A percentile compares a stretch with the other conserved stretches of the same genome.
These are phyloP conservation scores for Laticauda laticaudata DNA, from an alignment of 2,113 vertebrate species.

Conservation along the genomic window DNA sequence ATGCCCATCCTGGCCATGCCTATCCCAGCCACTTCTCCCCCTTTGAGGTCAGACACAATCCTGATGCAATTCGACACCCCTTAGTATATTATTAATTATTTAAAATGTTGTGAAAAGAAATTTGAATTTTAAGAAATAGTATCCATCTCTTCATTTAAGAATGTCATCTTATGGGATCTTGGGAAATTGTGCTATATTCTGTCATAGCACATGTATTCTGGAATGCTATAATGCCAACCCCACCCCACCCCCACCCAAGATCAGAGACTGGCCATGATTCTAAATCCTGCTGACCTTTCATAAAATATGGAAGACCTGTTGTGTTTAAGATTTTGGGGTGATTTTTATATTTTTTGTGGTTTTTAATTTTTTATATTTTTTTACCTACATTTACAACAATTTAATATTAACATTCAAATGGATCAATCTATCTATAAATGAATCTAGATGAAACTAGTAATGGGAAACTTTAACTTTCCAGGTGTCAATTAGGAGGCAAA, in stretches of 20 bases:
- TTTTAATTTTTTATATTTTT: background rate
- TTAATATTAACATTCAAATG: background rate
- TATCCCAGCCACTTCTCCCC: too few species aligned
- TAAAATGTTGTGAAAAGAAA: slow-evolving; percentile 1
- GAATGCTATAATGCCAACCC: background rate
- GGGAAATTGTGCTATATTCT: background rate
- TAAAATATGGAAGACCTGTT: background rate
- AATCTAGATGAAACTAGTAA: too few species aligned
- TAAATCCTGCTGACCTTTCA: background rate
- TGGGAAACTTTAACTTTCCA: too few species aligned
- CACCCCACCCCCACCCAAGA: background rate
- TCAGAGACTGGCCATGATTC: background rate
- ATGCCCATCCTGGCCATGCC: too few species aligned
- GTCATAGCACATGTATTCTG: background rate
- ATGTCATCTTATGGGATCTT: background rate
- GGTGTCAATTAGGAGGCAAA: too few species aligned
- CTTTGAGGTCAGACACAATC: too few species aligned
- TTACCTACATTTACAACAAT: background rate
- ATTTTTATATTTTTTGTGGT: background rate
- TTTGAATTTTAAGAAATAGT: background rate
- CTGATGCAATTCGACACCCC: too few species aligned
- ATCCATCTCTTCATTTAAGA: background rate
- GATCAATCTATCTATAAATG: background rate
- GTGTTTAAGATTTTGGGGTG: background rate
- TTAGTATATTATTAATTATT: background rate